Base-by-base conservation (phyloP, 2,888 invertebrate genomes). In the Cheilosia variabilis region DNA sequence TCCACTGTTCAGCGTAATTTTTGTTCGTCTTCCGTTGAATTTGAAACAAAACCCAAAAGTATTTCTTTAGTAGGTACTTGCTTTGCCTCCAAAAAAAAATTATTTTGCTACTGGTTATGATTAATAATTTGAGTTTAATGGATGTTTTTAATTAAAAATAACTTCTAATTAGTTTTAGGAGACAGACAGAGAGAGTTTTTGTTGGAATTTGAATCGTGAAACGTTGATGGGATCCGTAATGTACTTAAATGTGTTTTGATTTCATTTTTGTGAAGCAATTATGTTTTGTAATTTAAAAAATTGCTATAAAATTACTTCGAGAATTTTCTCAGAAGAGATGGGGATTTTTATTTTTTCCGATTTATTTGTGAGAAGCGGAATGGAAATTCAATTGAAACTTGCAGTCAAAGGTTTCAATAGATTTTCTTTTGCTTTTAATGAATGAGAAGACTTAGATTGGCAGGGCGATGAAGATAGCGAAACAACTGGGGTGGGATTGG, bases 101-200 rank as follows among this genome's bases (percentile, higher is more conserved):
- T 9, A 9, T 31, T 72, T 53, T 60, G 45, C 22, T 47, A 13
- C 50, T 13, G 22, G 69, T 77, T 63, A 77, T 77, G 77, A 77
- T 77, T 62, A 78, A 62, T 62, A 77, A 78, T 78, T 63, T 71
- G 17, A 47, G 57, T 47, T 17, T 57, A 69, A 77, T 78, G 77
- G 55, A 77, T 69, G 69, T 62, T 78, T 69, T 78, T 78, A 78
- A 78, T 78, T 69, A 71, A 78, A 76, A 78, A 78, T 63, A 71
- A 63, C 63, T 78, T 47, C 27, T 71, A 78, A 78, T 71, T 78
- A 57, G 55, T 62, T 77, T 77, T 52, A 55, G 24, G 55, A 37
- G 37, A 47, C 2, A 24, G 24, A 24, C 0, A 5, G 27, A 27
- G 27, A 27, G 27, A 6, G 7, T 47, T 2, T 53, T 60, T 31